Evolutionary conservation across 2,797 vertebrate genomes (phyloP).

Genomic region (Thunnus albacares): DNA sequence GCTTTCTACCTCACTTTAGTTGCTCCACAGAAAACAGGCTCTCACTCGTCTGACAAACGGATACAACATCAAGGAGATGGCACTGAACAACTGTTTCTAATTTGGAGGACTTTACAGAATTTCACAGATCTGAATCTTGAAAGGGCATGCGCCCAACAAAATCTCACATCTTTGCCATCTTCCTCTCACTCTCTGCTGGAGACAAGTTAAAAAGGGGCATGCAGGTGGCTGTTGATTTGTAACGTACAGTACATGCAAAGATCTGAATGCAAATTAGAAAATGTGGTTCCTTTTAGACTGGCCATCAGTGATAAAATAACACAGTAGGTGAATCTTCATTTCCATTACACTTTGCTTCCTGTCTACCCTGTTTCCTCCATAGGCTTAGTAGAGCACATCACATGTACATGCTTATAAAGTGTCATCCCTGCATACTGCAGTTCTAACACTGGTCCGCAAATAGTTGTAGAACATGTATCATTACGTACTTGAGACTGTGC

Average conservation of each 20-base stretch:
- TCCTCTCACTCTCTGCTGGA: slow-evolving; percentile 42
- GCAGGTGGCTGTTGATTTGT: slow-evolving; percentile 34
- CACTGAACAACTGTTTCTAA: slow-evolving; percentile 65
- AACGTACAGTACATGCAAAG: slow-evolving; percentile 14
- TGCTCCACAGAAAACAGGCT: slow-evolving; percentile 57
- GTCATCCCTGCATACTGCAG: slow-evolving; percentile 48
- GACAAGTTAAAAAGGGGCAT: slow-evolving; percentile 44
- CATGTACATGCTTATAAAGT: slow-evolving; percentile 44
- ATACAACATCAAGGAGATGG: slow-evolving; percentile 63
- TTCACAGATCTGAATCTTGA: slow-evolving; percentile 63
- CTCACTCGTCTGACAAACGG: slow-evolving; percentile 60
- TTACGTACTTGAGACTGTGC: slow-evolving; percentile 69
- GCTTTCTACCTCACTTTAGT: slow-evolving; percentile 67
- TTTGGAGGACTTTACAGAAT: slow-evolving; percentile 61
- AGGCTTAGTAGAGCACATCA: slow-evolving; percentile 32
- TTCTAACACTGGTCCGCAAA: slow-evolving; percentile 58
- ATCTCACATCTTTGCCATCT: slow-evolving; percentile 36
- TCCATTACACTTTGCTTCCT: background rate
- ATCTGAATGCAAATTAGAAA: slow-evolving; percentile 20
- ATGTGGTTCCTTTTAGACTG: background rate
- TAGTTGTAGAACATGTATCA: slow-evolving; percentile 73
- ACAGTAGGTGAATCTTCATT: background rate
- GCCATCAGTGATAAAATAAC: background rate
- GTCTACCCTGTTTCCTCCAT: slow-evolving; percentile 3
- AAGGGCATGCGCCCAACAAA: slow-evolving; percentile 24